Evolutionary conservation across 2,113 vertebrate genomes (phyloP), one percentile per base, ranked within the genome.

Genomic region (Gadus chalcogrammus): DNA sequence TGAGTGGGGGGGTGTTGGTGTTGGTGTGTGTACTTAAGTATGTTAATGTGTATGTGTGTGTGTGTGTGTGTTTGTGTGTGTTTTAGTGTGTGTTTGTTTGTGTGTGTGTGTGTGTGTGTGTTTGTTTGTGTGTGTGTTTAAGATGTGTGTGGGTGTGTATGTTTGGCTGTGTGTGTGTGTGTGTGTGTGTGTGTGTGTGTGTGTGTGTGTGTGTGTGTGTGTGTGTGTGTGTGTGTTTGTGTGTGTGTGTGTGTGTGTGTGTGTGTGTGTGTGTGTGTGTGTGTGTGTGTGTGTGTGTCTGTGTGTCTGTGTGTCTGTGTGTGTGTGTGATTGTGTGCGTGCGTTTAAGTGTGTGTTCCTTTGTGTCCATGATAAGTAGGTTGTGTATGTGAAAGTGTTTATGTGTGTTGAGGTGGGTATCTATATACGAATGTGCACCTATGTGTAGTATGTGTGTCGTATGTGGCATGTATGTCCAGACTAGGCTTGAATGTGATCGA

Each of bases 401-500:
- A 15, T 56, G 52, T 28, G 48, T 24, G 52, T 28, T 42, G 18
- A 16, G 7, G 65, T 65, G 27, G 9, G 31, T 35, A 15, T 53
- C 18, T 22, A 38, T 27, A 11, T 48, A 2, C 12, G 2, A 9
- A 53, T 35, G 67, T 31, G 55, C 31, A 27, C 58, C 9, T 59
- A 27, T 35, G 67, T 59, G 55, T 20, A 12, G 11, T 48, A 13
- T 48, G 42, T 48, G 42, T 48, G 42, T 48, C 42, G 28, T 38
- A 56, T 12, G 27, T 13, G 67, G 67, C 2, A 18, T 16, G 6
- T 55, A 16, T 65, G 64, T 79, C 75, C 75, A 76, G 83, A 86
- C 76, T 69, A 64, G 74, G 84, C 11, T 48, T 48, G 42, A 83
- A 84, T 70, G 72, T 76, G 85, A 92, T 89, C 82, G 69, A 63